Evolutionary conservation across 2,113 vertebrate species (phyloP).

Genomic region (Maylandia zebra): DNA sequence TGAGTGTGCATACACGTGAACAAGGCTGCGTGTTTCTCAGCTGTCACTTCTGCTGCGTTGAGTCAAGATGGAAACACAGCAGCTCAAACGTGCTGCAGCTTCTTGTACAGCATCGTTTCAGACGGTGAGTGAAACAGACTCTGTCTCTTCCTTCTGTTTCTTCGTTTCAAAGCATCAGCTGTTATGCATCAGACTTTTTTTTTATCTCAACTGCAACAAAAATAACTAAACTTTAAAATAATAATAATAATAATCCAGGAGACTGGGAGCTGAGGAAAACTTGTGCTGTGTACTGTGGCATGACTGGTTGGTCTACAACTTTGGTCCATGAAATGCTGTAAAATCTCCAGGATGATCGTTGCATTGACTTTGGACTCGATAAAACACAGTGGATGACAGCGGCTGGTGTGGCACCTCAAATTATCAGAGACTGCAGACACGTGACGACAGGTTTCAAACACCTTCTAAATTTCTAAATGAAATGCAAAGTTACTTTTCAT

Average conservation of each 20-base stretch:
- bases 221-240: neutral
- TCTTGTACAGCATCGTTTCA: neutral
- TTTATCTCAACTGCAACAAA: neutral
- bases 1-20: neutral
- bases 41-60: neutral
- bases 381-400: neutral
- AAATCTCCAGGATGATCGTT: neutral
- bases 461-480: neutral
- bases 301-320: neutral
- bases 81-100: neutral
- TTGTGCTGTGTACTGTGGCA: neutral
- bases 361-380: neutral
- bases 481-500: neutral
- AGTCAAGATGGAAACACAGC: constrained; percentile 22
- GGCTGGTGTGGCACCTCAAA: too few relatives aligned
- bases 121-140: constrained; percentile 24
- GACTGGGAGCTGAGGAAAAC: neutral
- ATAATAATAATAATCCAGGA: neutral
- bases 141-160: neutral
- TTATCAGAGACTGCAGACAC: neutral
- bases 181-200: neutral
- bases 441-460: neutral
- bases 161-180: neutral
- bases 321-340: neutral
- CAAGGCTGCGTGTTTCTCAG: neutral